These are phyloP conservation scores for Tetanocera ferruginea DNA, from an alignment of 2,888 invertebrate species.

Conservation along the genomic window DNA sequence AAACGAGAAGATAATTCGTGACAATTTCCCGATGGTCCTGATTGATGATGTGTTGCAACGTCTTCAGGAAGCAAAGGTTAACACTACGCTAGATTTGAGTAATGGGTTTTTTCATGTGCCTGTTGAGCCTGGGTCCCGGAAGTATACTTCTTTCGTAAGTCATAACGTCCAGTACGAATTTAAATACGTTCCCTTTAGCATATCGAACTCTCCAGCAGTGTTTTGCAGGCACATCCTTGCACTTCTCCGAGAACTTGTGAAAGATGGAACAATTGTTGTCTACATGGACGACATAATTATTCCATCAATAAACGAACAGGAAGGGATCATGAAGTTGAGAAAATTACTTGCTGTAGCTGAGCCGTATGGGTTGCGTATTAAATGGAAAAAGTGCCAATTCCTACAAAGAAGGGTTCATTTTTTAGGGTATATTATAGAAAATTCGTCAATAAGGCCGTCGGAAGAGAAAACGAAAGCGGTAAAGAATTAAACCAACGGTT, in stretches of 20 bases:
- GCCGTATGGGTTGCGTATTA: constrained; percentile 31
- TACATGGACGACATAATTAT: constrained; percentile 49
- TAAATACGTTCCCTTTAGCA: constrained; percentile 49
- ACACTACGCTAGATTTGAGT: constrained; percentile 49
- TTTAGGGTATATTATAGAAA: constrained; percentile 41
- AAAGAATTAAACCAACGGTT: constrained; percentile 40
- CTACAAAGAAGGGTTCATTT: constrained; percentile 40
- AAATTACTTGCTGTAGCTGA: neutral
- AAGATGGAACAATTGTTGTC: constrained; percentile 33
- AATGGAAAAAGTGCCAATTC: constrained; percentile 47
- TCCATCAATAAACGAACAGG: constrained; percentile 37
- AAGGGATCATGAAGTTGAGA: constrained; percentile 35
- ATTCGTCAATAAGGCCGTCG: constrained; percentile 31
- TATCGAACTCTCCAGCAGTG: constrained; percentile 47
- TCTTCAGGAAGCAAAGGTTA: constrained; percentile 47
- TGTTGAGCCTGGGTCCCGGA: constrained; percentile 45
- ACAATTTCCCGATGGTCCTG: constrained; percentile 48
- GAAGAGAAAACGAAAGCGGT: constrained; percentile 35
- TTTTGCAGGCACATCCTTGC: constrained; percentile 43
- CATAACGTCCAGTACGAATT: constrained; percentile 51
- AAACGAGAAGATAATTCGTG: constrained; percentile 47
- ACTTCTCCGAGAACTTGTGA: constrained; percentile 41
- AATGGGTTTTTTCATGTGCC: constrained; percentile 52
- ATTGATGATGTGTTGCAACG: constrained; percentile 48
- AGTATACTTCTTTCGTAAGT: constrained; percentile 53